Base-by-base conservation (phyloP, 2,113 vertebrate genomes). In the Tyrannus savana region DNA sequence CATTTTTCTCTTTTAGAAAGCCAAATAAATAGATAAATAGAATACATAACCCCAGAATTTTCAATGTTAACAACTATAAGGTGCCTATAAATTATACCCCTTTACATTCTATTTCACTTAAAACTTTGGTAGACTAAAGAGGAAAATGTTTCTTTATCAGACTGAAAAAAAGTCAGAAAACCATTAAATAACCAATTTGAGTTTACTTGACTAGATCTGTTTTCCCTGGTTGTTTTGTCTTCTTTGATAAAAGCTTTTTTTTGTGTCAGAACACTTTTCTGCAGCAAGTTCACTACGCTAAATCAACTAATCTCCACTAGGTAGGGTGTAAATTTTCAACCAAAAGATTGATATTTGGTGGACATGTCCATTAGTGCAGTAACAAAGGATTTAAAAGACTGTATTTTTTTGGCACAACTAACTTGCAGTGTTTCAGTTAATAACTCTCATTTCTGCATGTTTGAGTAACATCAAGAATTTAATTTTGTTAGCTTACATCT, bases 121-220 rank as follows among this genome's bases (percentile, higher is more conserved):
- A 76, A 62, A 3, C 5, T 82, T 85, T 63, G 6, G 56, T 31
- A 81, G 15, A 74, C 3, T 56, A 41, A 58, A 75, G 12, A 25
- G 8, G 15, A 42, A 69, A 3, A 18, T 5, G 0, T 37, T 78
- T 53, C 37, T 67, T 71, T 52, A 72, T 7, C 4, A 75, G 30
- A 50, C 7, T 67, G 3, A 33, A 73, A 68, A 33, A 4, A 53
- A 87, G 3, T 46, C 6, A 93, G 13, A 12, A 77, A 60, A n/a
- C 15, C 3, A 18, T 39, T 84, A 55, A 46, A 79, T 37, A 63
- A 62, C 2, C 0, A 0, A 31, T 63, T 62, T 63, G 25, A 33
- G 1, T 55, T 87, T 74, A 33, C 74, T 69, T 74, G 9, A 30
- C 23, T 44, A 35, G 60, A 17, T 5, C 1, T 76, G 6, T 72